A percentile compares a stretch with the other conserved stretches of the same genome.
phyloP scores from a whole-genome alignment of 1,140 invertebrate genomes.

The Scylla paramamosain region DNA sequence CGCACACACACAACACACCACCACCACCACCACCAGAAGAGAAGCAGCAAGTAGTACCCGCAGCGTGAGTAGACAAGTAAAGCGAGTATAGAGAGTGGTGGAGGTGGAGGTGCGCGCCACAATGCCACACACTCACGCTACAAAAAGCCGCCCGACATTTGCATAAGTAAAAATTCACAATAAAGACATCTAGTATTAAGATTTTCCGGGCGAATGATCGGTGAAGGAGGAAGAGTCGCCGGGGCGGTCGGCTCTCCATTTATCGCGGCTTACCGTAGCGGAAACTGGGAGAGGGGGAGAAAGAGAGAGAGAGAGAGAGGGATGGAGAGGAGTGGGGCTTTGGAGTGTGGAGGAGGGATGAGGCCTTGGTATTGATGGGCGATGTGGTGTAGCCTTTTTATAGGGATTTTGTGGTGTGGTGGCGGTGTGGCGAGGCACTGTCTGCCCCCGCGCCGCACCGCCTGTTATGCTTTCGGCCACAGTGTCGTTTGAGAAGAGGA shows the following conservation, averaged over 20 bases:
- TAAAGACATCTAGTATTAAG: conserved; percentile 62
- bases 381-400: conserved; percentile 27
- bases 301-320: not conserved
- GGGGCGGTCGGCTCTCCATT: conserved; percentile 34
- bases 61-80: too few species aligned
- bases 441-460: not conserved
- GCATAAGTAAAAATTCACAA: conserved; percentile 65
- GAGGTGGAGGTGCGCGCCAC: too few species aligned
- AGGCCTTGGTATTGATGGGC: not conserved
- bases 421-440: conserved; percentile 46
- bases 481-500: conserved; percentile 37
- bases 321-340: too few species aligned
- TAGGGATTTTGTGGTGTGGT: conserved; percentile 47
- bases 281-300: conserved; percentile 38
- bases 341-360: not conserved
- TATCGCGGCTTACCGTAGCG: conserved; percentile 57
- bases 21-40: too few species aligned
- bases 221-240: not conserved
- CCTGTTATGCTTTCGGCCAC: conserved; percentile 47
- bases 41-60: too few species aligned
- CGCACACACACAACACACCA: too few species aligned
- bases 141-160: conserved; percentile 50
- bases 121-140: conserved; percentile 52
- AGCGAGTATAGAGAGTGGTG: too few species aligned
- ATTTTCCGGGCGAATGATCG: conserved; percentile 60